Base-by-base conservation (phyloP, 2,888 invertebrate genomes). In the Pinctada fucata region DNA sequence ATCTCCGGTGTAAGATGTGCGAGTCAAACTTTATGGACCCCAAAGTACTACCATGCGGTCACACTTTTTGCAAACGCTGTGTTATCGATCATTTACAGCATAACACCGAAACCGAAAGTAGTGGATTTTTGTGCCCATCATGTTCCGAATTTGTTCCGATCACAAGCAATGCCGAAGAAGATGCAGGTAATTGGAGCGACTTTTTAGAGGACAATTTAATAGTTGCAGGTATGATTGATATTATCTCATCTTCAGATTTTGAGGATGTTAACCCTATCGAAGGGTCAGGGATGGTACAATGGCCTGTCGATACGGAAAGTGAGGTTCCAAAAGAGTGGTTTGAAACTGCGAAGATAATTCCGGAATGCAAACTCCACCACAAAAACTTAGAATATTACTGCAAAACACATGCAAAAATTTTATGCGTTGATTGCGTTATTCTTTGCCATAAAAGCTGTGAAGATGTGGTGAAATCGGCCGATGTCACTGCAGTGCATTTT, bases 361-460 rank as follows among this genome's bases (percentile, higher is more conserved):
- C 58, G 58, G 8, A 10, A 13, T 58, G 58, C 13, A 58, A 6
- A 13, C 58, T 10, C 6, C 58, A 58, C 58, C 8, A 6, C 58
- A 58, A 58, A 58, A 58, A 58, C 6, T 58, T 58, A 58, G 58
- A 58, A 58, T 58, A 58, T 58, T 58, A 58, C 58, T 58, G 58
- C 13, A 58, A 13, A 58, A 58, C 58, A 6, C 58, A 58, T 58
- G 58, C 8, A 13, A 6, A 58, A 13, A 13, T 58, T 6, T 13
- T 58, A 6, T 58, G 58, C 13, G 6, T 13, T 10, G 58, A 58
- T 13, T 58, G 58, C 13, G 6, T 10, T 58, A 58, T 58, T 58
- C 58, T 58, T 10, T 10, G 8, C 13, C 58, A 58, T 13, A 6
- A 13, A 6, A 58, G 8, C 6, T 58, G 58, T 58, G 58, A 58